Evolutionary conservation across 2,888 invertebrate species (phyloP).

Genomic region (Imbricaverruca yamaguchii): DNA sequence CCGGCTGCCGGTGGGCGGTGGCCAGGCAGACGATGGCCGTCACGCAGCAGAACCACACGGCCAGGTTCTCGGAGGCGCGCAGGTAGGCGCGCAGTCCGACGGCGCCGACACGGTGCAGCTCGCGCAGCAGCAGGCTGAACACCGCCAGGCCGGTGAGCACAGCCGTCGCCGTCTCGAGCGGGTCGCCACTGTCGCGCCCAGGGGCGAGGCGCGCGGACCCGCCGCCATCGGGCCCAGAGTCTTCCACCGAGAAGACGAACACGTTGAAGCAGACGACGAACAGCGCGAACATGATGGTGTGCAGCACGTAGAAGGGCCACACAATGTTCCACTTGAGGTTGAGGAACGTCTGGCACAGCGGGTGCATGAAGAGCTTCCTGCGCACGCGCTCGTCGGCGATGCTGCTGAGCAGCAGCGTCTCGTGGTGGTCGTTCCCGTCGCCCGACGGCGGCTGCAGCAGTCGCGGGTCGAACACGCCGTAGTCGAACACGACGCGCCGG

Average conservation of each 20-base stretch:
- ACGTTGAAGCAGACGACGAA: constrained; percentile 18
- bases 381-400: neutral
- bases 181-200: too few species aligned
- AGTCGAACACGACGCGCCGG: neutral
- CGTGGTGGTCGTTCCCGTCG: neutral
- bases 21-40: neutral
- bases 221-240: neutral
- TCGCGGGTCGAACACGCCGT: constrained; percentile 10
- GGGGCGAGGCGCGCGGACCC: neutral
- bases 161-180: neutral
- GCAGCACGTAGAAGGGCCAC: constrained; percentile 2
- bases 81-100: neutral
- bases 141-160: neutral
- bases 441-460: neutral
- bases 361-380: neutral
- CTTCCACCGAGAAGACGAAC: neutral
- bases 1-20: neutral
- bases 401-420: neutral
- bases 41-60: constrained; percentile 1
- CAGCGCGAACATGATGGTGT: constrained; percentile 7
- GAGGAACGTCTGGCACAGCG: constrained; percentile 15
- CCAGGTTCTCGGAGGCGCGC: constrained; percentile 7
- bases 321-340: constrained; percentile 12
- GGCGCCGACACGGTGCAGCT: neutral
- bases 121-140: neutral